Percentiles rank a stretch among this genome's conserved stretches.
phyloP scores from a whole-genome alignment of 2,797 vertebrate genomes.

The Cirrhinus molitorella region DNA sequence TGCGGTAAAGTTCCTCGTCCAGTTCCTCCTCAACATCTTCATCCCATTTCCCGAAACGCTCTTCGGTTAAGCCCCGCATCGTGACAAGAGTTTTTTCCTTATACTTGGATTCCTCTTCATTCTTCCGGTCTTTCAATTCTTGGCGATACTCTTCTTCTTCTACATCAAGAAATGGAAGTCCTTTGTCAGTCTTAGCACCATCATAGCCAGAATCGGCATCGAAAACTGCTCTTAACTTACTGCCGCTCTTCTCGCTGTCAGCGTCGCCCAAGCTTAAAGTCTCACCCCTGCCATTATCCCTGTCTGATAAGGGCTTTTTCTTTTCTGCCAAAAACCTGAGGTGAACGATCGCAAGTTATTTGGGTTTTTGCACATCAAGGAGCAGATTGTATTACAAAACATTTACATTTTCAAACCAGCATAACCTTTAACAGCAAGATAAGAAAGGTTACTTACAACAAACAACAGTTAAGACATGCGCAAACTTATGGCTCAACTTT shows the following conservation, averaged over 20 bases:
- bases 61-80: constrained; percentile 84
- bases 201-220: constrained; percentile 73
- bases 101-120: constrained; percentile 81
- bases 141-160: constrained; percentile 92
- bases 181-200: constrained; percentile 85
- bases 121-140: constrained; percentile 84
- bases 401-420: not conserved
- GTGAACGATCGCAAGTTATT: constrained; percentile 41
- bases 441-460: constrained; percentile 24
- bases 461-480: constrained; percentile 43
- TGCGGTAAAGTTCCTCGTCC: constrained; percentile 87
- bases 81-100: constrained; percentile 81
- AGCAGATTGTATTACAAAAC: not conserved
- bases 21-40: constrained; percentile 81
- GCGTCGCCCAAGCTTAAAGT: constrained; percentile 80
- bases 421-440: constrained; percentile 11
- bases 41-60: constrained; percentile 89
- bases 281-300: constrained; percentile 86
- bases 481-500: constrained; percentile 60
- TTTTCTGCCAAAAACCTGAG: constrained; percentile 91
- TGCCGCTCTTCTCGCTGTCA: constrained; percentile 86
- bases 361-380: not conserved
- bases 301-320: constrained; percentile 78
- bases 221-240: constrained; percentile 83
- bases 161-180: constrained; percentile 85